Evolutionary conservation across 2,888 invertebrate genomes (phyloP).

Genomic region (Athalia circularis): DNA sequence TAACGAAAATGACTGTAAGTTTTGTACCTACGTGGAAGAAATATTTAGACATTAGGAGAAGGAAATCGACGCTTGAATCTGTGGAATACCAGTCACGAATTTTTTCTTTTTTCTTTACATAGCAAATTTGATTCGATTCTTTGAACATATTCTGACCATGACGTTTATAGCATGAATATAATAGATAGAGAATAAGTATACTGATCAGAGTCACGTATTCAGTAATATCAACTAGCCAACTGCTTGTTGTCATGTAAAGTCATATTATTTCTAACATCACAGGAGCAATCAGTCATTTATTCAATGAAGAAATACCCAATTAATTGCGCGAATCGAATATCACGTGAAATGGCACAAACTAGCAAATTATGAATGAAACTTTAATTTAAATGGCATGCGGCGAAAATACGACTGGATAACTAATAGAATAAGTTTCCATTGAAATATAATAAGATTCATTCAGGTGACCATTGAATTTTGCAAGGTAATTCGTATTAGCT

Average conservation of each 20-base stretch:
- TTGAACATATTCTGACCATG: neutral
- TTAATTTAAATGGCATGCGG: neutral
- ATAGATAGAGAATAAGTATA: neutral
- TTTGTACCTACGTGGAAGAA: too few relatives aligned
- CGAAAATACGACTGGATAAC: conserved; percentile 9
- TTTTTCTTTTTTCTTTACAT: too few relatives aligned
- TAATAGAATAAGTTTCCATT: neutral
- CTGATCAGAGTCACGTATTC: neutral
- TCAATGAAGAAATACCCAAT: neutral
- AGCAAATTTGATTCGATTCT: too few relatives aligned
- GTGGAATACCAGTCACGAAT: too few relatives aligned
- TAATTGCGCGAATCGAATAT: neutral
- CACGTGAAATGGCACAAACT: neutral
- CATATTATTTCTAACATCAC: conserved; percentile 7
- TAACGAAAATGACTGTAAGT: too few relatives aligned
- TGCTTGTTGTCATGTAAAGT: neutral
- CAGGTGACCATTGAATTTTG: neutral
- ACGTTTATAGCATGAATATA: neutral
- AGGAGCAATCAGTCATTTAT: conserved; percentile 6
- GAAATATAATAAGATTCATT: neutral
- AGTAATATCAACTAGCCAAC: neutral
- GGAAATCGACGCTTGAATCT: too few relatives aligned
- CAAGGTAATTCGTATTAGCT: neutral
- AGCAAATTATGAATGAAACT: neutral
- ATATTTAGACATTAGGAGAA: too few relatives aligned